phyloP scores from a whole-genome alignment of 2,113 vertebrate genomes.

The Fregata magnificens region DNA sequence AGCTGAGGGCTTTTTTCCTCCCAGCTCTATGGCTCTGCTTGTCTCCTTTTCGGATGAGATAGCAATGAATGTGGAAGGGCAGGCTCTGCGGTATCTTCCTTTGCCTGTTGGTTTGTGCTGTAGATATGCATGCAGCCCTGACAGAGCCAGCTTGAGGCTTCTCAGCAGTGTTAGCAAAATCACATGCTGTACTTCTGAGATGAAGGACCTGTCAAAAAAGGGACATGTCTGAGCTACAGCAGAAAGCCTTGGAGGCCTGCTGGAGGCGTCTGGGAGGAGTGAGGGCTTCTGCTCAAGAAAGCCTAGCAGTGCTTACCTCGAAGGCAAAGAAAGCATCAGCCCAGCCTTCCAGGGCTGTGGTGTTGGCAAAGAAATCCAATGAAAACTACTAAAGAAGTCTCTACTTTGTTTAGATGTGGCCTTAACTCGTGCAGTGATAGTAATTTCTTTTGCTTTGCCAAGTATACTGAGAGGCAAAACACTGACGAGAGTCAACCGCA shows the following conservation, averaged over 20 bases:
- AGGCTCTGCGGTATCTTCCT: background rate
- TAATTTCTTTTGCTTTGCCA: background rate
- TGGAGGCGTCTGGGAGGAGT: background rate
- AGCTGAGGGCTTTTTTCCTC: background rate
- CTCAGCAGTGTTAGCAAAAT: background rate
- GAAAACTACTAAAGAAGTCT: background rate
- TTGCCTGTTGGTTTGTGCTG: background rate
- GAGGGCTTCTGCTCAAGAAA: background rate
- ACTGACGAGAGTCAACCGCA: background rate
- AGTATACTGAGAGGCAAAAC: background rate
- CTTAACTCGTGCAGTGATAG: background rate
- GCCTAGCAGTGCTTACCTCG: background rate
- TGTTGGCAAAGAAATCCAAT: background rate
- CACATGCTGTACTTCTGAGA: background rate
- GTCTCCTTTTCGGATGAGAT: background rate
- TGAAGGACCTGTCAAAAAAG: background rate
- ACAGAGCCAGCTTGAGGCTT: background rate
- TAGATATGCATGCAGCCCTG: background rate
- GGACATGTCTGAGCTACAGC: background rate
- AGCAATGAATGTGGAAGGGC: constrained; percentile 17
- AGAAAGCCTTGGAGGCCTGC: background rate
- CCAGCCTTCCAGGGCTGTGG: background rate
- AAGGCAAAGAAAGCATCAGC: background rate
- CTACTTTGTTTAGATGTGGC: background rate
- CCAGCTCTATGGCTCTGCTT: background rate